Conservation (phyloP, 2,797 vertebrate genomes). For the Danio aesculapii region DNA sequence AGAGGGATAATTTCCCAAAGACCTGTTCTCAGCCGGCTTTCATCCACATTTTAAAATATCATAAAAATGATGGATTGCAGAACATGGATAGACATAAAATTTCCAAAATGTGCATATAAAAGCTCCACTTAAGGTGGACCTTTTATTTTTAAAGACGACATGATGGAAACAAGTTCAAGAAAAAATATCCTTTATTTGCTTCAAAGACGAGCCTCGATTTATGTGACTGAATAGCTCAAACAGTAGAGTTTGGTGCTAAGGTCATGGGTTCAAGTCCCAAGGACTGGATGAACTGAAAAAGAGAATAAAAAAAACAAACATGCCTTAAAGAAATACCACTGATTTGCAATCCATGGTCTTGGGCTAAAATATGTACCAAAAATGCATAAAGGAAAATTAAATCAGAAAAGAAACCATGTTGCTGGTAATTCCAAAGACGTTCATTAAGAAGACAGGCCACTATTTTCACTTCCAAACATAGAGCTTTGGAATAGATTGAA, state of each 20-base stretch:
- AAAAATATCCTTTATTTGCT: neutral
- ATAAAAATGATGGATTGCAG: slow-evolving; percentile 1
- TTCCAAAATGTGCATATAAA: neutral
- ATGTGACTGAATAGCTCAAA: neutral
- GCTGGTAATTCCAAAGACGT: neutral
- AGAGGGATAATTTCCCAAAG: slow-evolving; percentile 1
- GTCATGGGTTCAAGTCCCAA: neutral
- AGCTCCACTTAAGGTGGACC: neutral
- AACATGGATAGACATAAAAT: neutral
- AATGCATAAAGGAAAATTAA: neutral
- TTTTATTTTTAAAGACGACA: neutral
- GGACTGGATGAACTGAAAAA: neutral
- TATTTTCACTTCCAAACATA: neutral
- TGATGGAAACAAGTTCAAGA: neutral
- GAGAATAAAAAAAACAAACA: neutral
- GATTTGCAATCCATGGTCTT: neutral
- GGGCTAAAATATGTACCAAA: neutral
- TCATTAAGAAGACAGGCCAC: neutral
- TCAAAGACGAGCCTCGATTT: neutral
- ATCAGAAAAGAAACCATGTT: neutral
- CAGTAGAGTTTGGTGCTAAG: neutral
- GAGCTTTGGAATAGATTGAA: neutral
- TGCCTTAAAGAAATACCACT: neutral
- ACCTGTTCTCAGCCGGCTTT: neutral
- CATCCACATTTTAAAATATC: neutral